Percentiles rank a stretch among this genome's conserved stretches.
phyloP scores from a whole-genome alignment of 2,797 vertebrate genomes.

The Hyperoplus lanceolatus region DNA sequence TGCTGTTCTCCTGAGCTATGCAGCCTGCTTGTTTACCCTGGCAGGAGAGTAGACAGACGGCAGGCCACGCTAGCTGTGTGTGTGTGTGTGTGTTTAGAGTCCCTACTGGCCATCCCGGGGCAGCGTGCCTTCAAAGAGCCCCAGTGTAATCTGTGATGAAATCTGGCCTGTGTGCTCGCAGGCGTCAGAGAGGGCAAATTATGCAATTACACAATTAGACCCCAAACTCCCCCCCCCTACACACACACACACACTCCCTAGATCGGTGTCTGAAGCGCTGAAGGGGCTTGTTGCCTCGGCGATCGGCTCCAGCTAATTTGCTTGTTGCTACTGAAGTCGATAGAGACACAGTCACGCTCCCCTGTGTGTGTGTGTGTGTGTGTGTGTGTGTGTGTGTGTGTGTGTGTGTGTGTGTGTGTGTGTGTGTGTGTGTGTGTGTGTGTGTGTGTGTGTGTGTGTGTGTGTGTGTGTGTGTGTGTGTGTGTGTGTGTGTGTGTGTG shows the following conservation, averaged over 20 bases:
- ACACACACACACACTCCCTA: slow-evolving; percentile 29
- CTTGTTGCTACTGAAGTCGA: slow-evolving; percentile 27
- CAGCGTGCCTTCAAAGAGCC: slow-evolving; percentile 85
- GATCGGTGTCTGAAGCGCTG: slow-evolving; percentile 67
- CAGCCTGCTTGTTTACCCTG: slow-evolving; percentile 85
- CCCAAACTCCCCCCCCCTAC: slow-evolving; percentile 31
- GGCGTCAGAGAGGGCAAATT: slow-evolving; percentile 86
- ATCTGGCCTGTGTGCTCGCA: slow-evolving; percentile 83
- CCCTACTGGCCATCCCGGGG: slow-evolving; percentile 64
- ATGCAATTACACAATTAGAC: slow-evolving; percentile 84
- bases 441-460: slow-evolving; percentile 6
- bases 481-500: too few species aligned
- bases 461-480: not conserved
- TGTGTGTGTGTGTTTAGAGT: slow-evolving; percentile 64
- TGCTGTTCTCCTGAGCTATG: slow-evolving; percentile 78
- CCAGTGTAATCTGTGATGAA: slow-evolving; percentile 84
- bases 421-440: too few species aligned
- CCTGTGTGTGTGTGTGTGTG: not conserved
- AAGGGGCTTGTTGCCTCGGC: slow-evolving; percentile 19
- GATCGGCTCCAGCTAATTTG: slow-evolving; percentile 53
- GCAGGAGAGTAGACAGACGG: slow-evolving; percentile 84
- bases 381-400: not conserved
- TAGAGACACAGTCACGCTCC: slow-evolving; percentile 42
- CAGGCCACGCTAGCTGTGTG: slow-evolving; percentile 58
- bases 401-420: not conserved